A percentile compares a stretch with the other conserved stretches of the same genome.
phyloP scores from a whole-genome alignment of 2,797 vertebrate species.

The Lepilemur septentrionalis region DNA sequence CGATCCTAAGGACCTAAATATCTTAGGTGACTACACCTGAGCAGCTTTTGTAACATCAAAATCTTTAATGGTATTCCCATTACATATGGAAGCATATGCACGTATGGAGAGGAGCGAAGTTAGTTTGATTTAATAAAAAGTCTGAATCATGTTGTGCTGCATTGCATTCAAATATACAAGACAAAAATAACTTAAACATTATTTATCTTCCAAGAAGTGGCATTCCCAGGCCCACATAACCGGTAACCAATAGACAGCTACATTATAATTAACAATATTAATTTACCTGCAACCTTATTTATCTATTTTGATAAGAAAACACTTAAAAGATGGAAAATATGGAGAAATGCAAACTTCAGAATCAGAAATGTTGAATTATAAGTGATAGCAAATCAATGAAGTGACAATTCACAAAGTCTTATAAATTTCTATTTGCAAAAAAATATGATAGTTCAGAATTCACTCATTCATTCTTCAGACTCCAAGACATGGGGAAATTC shows the following conservation, averaged over 20 bases:
- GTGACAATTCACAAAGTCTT: background rate
- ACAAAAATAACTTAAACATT: background rate
- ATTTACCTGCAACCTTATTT: background rate
- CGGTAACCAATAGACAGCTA: background rate
- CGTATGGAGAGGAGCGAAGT: background rate
- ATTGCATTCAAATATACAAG: background rate
- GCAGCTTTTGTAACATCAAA: background rate
- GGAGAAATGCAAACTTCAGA: background rate
- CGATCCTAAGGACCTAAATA: background rate
- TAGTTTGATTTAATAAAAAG: background rate
- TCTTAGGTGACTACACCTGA: background rate
- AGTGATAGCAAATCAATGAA: background rate
- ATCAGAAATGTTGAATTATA: background rate
- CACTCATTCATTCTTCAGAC: constrained; percentile 14
- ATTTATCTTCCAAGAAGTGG: constrained; percentile 2
- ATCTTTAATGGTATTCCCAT: background rate
- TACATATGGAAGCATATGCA: background rate
- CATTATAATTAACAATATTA: background rate
- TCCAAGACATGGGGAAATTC: background rate
- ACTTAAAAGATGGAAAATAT: background rate
- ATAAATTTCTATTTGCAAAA: background rate
- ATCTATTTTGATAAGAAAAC: background rate
- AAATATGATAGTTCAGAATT: background rate
- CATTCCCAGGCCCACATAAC: background rate
- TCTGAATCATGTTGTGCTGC: background rate